Evolutionary conservation across 2,888 invertebrate species (phyloP), one percentile per base, ranked within the genome.

Genomic region (Ethmia dodecea): DNA sequence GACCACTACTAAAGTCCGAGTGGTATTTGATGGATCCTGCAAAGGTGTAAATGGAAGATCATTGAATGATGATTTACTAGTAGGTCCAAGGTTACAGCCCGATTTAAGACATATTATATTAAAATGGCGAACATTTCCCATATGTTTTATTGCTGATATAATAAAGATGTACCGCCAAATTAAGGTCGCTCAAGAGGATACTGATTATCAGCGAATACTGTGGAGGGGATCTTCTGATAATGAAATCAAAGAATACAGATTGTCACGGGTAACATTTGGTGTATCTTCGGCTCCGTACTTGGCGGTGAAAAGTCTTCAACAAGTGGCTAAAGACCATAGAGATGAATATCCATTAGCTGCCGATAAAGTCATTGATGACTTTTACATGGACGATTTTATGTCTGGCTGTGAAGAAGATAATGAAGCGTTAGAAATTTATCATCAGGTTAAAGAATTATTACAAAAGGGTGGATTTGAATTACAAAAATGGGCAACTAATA

Each of bases 81-180:
- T 24, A 34, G 43, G 27, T 28, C 40, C 22, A n/a, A 9, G 6
- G 3, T 29, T 53, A 6, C 50, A 53, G 37, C 22, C 38, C 13
- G 46, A 46, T 33, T 12, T 53, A 31, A 38, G 47, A 16, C 38
- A 47, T 10, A 38, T 52, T 3, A 10, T 53, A 2, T 28, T 47
- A 28, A 27, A 42, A 22, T 55, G 51, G 40, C 22, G 49, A 30
- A 26, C 16, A 5, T 37, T 48, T 32, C 35, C 22, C 5, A 34
- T 48, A 5, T 46, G 42, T n/a, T 30, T 49, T 2, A 47, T 48
- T 1, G 45, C 47, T 2, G 55, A 50, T 33, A 40, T 55, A 5
- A 31, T 43, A 9, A 52, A 60, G 40, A 60, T 60, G 53, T 60
- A 52, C 31, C 38, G 57, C 0, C 45, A 47, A 31, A 42, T 55